Base-by-base conservation (phyloP, 1,140 invertebrate species). In the Cryptotermes secundus region DNA sequence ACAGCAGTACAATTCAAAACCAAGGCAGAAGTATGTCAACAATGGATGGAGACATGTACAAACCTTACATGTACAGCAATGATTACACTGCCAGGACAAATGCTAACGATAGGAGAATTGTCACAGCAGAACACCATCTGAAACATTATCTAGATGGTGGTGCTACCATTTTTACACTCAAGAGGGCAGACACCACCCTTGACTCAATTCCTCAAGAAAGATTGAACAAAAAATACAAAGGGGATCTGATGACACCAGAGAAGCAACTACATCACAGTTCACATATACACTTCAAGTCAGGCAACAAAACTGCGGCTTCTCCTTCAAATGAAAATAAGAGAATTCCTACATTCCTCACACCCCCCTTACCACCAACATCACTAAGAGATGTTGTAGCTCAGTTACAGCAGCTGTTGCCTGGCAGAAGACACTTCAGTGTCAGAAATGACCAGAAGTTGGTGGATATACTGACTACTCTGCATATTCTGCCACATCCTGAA, bases 1-100 rank as follows among this genome's bases (percentile, higher is more conserved):
- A 72, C 59, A 72, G 59, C 59, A 72, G 31, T 72, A n/a, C 59
- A n/a, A 72, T 72, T 72, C 59, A 72, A 72, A 72, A 72, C n/a
- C 16, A 72, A 12, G 59, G 14, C 26, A 31, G 59, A 72, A 72
- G 59, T 31, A 19, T 0, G 45, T 19, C 16, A 19, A 19, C 3
- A 49, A 14, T 49, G 45, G n/a, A 72, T n/a, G 26, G 26, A 31
- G 59, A 6, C 26, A 72, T 31, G 10, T 72, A n/a, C 14, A 72
- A 72, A 7, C 59, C 59, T 10, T 0, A 0, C 45, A 19, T 22
- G 1, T 72, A 72, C 59, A 72, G n/a, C n/a, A n/a, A n/a, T 22
- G 19, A 49, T 19, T 49, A 49, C 22, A 49, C 19, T 19, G 19
- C 3, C 45, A 49, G 45, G 3, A 22, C 16, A 22, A 49, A 19